Conservation (phyloP, 2,797 vertebrate genomes). For the Muscicapa comitata region DNA sequence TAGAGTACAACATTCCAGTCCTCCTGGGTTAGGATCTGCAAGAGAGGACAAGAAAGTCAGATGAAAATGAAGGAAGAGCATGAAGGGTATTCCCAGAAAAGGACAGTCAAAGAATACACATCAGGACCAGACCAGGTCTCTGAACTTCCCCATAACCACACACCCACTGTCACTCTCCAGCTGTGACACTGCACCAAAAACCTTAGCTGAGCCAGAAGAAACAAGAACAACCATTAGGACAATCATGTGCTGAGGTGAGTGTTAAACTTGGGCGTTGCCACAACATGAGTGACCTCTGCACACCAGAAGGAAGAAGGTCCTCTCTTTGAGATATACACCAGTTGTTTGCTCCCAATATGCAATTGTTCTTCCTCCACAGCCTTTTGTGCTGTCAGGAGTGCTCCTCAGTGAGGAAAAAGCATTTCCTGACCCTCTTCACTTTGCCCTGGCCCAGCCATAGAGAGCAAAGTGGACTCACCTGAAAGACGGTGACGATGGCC, state of each 20-base stretch:
- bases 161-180: background rate
- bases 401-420: background rate
- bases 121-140: background rate
- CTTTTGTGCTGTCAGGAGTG: background rate
- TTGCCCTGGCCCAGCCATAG: background rate
- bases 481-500: conserved; percentile 97
- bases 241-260: background rate
- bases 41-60: background rate
- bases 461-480: conserved; percentile 74
- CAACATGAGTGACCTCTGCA: background rate
- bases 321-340: background rate
- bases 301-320: background rate
- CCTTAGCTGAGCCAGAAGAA: background rate
- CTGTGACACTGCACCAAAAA: background rate
- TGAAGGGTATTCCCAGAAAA: background rate
- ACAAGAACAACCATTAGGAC: background rate
- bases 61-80: background rate
- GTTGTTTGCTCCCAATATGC: accelerated
- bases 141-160: background rate
- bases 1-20: conserved; percentile 99
- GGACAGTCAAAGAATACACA: background rate
- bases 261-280: background rate
- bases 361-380: background rate
- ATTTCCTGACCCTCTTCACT: background rate
- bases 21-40: conserved; percentile 95